Evolutionary conservation across 2,113 vertebrate genomes (phyloP), one percentile per base, ranked within the genome.

Genomic region (Anolis sagrei): DNA sequence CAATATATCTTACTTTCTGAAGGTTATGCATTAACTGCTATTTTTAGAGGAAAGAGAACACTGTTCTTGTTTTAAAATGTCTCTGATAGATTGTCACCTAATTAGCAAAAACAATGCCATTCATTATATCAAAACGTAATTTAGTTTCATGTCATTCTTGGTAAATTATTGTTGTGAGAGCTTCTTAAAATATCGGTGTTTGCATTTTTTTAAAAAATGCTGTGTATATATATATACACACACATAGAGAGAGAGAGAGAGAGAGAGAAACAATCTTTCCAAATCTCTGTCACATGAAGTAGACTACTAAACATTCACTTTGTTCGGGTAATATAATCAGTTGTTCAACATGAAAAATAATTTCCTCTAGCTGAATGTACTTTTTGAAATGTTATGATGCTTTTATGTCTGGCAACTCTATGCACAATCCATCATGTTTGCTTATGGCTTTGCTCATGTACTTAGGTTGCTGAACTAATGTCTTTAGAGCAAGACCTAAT

Each of bases 41-140:
- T 29, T 27, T 29, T 74, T 82, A 54, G 32, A 39, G 72, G 32
- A 82, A 61, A 70, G 68, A 70, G 25, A 36, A 61, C 39, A 36
- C 39, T 19, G 34, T 36, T 82, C 48, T 82, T 25, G 51, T 29
- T 18, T 39, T 73, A 29, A 62, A 44, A 64, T 62, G 80, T 70
- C 66, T 69, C 69, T 82, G 69, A 23, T 32, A 73, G 49, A 82
- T 54, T 82, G 51, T 58, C 73, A 23, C 49, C 32, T 29, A 61
- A 73, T 61, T 73, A 34, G 51, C 69, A 82, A 73, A 58, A 62
- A 72, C 23, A 61, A 19, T 39, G 51, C 7, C 69, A 82, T 82
- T 73, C 32, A 21, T 82, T 51, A 74, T 73, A 82, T 58, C 51
- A 61, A 73, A 74, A 73, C 25, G 32, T 73, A 74, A 82, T 73